A percentile compares a stretch with the other conserved stretches of the same genome.
Conservation (phyloP, 1,140 invertebrate species). For the Paraescarpia echinospica region DNA sequence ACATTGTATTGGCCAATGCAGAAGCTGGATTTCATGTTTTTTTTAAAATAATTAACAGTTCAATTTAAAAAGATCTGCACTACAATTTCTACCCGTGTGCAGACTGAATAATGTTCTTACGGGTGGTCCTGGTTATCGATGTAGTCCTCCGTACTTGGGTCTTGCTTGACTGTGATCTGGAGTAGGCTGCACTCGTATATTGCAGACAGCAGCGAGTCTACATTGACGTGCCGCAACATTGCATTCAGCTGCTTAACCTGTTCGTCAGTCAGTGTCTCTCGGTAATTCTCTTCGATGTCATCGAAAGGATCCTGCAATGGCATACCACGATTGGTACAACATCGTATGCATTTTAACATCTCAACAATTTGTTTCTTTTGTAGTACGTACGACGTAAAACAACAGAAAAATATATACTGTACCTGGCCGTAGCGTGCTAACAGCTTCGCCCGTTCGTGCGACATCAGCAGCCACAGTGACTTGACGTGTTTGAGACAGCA, state of each 20-base stretch:
- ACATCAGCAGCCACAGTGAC: conserved; percentile 40
- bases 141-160: conserved; percentile 32
- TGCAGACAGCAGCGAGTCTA: conserved; percentile 31
- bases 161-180: conserved; percentile 30
- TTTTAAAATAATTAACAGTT: no score
- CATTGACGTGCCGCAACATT: conserved; percentile 28
- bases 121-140: conserved; percentile 24
- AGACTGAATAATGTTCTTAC: conserved; percentile 12
- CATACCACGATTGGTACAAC: background rate
- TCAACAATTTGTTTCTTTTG: no score
- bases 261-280: conserved; percentile 29
- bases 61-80: no score
- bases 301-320: conserved; percentile 38
- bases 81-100: no score
- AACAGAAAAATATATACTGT: background rate
- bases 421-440: conserved; percentile 24
- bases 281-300: conserved; percentile 28
- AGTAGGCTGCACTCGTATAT: conserved; percentile 41
- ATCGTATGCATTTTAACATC: background rate
- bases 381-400: no score
- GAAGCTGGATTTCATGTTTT: no score
- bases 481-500: conserved; percentile 39
- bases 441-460: conserved; percentile 34
- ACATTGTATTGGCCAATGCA: no score
- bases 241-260: conserved; percentile 22